Conservation (phyloP, 1,140 invertebrate species). For the Scaptomyza hsui region DNA sequence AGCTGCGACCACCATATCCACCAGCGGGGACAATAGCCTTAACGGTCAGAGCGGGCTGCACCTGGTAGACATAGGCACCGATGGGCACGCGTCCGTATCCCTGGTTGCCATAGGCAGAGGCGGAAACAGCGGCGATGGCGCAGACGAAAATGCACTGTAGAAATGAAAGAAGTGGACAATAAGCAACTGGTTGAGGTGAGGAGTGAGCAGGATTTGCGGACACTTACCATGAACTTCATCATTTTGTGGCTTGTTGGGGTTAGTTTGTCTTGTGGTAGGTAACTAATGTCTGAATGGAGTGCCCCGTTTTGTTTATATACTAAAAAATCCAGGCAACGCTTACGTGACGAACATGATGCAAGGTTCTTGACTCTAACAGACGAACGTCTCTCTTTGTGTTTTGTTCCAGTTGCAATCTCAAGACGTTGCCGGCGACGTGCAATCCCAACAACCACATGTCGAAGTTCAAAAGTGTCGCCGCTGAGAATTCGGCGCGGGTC, state of each 20-base stretch:
- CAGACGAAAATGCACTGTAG: slow-evolving; percentile 64
- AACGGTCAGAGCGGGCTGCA: slow-evolving; percentile 70
- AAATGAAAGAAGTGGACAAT: slow-evolving; percentile 1
- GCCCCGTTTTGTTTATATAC: slow-evolving; percentile 67
- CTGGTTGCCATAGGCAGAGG: slow-evolving; percentile 42
- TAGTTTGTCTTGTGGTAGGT: slow-evolving; percentile 59
- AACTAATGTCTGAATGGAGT: slow-evolving; percentile 66
- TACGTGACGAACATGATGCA: slow-evolving; percentile 76
- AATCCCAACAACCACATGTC: slow-evolving; percentile 11
- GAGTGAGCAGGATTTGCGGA: background rate
- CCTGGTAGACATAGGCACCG: slow-evolving; percentile 66
- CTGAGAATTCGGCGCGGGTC: slow-evolving; percentile 57
- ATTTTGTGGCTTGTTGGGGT: slow-evolving; percentile 51
- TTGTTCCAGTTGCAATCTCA: slow-evolving; percentile 56
- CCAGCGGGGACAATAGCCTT: slow-evolving; percentile 57
- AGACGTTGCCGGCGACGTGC: slow-evolving; percentile 57
- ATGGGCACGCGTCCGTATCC: slow-evolving; percentile 41
- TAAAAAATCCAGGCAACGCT: slow-evolving; percentile 67
- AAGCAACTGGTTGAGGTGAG: slow-evolving; percentile 1
- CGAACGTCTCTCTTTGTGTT: slow-evolving; percentile 51
- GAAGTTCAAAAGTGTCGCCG: slow-evolving; percentile 36
- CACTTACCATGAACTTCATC: slow-evolving; percentile 77
- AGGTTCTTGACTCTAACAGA: slow-evolving; percentile 54
- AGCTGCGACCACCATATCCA: slow-evolving; percentile 44
- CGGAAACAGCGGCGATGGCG: slow-evolving; percentile 62